Percentiles rank a stretch among this genome's conserved stretches.
phyloP scores from a whole-genome alignment of 2,113 vertebrate genomes.

The Aviceda subcristata region DNA sequence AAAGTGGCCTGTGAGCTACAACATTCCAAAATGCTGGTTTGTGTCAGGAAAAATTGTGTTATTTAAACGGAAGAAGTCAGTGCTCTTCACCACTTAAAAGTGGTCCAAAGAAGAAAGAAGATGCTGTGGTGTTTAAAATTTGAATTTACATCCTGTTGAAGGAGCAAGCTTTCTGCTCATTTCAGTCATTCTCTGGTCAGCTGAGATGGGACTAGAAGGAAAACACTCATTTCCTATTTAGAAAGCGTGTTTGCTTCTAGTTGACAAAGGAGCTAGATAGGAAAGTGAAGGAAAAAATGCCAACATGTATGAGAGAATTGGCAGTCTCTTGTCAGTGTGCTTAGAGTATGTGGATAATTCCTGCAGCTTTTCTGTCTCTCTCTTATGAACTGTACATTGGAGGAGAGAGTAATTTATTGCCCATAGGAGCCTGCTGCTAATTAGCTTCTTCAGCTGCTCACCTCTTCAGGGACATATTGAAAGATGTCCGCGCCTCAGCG shows the following conservation, averaged over 20 bases:
- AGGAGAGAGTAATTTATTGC: background rate
- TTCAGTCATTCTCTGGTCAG: background rate
- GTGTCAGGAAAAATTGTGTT: background rate
- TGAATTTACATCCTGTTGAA: background rate
- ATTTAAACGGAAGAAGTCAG: background rate
- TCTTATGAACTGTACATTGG: background rate
- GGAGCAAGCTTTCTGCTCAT: background rate
- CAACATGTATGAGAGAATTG: background rate
- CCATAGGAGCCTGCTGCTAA: background rate
- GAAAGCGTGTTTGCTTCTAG: background rate
- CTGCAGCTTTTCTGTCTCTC: background rate
- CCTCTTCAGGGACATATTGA: background rate
- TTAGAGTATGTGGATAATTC: background rate
- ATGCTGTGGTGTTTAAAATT: background rate
- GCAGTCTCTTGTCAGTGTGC: background rate
- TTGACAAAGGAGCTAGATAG: background rate
- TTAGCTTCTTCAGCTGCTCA: background rate
- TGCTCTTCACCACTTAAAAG: background rate
- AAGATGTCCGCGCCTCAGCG: rapidly evolving
- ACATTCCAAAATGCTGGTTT: background rate
- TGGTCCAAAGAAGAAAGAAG: background rate
- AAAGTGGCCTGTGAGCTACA: background rate
- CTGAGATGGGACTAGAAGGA: background rate
- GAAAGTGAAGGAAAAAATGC: background rate
- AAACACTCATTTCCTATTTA: background rate